A percentile compares a stretch with the other conserved stretches of the same genome.
phyloP scores from a whole-genome alignment of 1,140 invertebrate genomes.

The Sinella curviseta region DNA sequence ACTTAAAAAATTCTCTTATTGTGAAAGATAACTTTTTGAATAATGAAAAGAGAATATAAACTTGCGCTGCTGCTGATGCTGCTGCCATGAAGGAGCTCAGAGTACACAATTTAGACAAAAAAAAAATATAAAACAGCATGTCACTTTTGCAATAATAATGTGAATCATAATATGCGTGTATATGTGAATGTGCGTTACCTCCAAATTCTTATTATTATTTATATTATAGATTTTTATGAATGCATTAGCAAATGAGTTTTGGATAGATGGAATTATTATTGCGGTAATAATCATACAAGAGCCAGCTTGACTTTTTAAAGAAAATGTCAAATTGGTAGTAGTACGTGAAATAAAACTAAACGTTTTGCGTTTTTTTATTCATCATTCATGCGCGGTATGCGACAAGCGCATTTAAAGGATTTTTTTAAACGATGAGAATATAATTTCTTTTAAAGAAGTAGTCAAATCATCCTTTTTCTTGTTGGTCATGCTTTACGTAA shows the following conservation, averaged over 20 bases:
- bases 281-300: background rate
- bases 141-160: slow-evolving; percentile 10
- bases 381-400: background rate
- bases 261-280: background rate
- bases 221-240: slow-evolving; percentile 15
- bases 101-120: background rate
- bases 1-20: background rate
- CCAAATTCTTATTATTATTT: background rate
- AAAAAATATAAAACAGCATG: background rate
- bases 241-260: slow-evolving; percentile 6
- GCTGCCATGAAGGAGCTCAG: no score
- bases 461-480: slow-evolving; percentile 19
- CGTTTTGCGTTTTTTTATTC: no score
- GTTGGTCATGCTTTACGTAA: slow-evolving; percentile 17
- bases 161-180: background rate
- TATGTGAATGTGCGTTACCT: background rate
- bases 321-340: background rate
- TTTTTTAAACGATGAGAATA: background rate
- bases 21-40: background rate
- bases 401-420: background rate
- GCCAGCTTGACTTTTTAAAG: background rate
- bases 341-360: no score
- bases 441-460: background rate
- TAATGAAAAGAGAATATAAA: background rate
- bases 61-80: no score